Base-by-base conservation (phyloP, 1,140 invertebrate species). In the Drosophila tristis region DNA sequence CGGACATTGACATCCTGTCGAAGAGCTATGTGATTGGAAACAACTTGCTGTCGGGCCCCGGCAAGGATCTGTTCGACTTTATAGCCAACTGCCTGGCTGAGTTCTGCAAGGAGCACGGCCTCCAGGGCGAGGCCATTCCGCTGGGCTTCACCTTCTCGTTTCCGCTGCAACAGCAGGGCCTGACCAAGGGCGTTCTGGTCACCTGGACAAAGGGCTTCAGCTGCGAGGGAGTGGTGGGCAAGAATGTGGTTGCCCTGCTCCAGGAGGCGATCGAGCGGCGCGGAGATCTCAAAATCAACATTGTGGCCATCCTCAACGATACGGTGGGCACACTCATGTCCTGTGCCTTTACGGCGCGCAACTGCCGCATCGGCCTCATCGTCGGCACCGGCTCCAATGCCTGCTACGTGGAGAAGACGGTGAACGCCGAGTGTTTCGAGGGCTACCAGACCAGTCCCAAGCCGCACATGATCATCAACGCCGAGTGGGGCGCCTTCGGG, bases 91-190 rank as follows among this genome's bases (percentile, higher is more conserved):
- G 98, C 93, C 93, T 99, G 77, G 95, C 96, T 0, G 95, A 96
- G 62, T 99, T 99, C 91, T 99, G 82, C 93, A 96, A 95, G 43
- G 94, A 96, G n/a, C 93, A 96, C 31, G 93, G 95, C 5, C 91
- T 96, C 64, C 93, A 95, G 48, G 74, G 42, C 0, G 96, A 97
- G 94, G 4, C 53, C 2, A 7, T 78, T 7, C 65, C 81, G 0
- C 35, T 99, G 35, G 99, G 99, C 0, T 99, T 99, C 92, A 99
- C 99, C 0, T 99, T 99, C 93, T 99, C 98, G 74, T 99, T 99
- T 92, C 99, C 99, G 0, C 95, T 98, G 90, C 93, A 93, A 31
- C 98, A 99, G 91, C 93, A 96, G 54, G 98, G 98, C 0, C 94
- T 99, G 2, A 97, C 96, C 2, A 95, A 96, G 57, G 99, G 97